Conservation (phyloP, 2,113 vertebrate species). For the Sapayoa aenigma region DNA sequence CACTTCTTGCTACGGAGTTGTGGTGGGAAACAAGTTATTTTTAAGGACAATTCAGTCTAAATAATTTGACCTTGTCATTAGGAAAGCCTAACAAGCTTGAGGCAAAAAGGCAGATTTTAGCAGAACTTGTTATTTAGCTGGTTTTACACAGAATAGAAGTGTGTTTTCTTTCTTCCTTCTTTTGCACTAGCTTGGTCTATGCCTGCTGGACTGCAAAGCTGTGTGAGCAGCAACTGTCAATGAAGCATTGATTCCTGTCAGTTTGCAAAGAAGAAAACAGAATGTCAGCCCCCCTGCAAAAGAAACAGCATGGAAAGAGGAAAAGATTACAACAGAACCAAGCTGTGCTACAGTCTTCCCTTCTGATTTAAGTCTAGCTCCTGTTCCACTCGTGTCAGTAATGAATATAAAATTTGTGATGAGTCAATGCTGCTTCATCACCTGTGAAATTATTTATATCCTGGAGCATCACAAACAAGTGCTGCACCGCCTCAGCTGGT, state of each 20-base stretch:
- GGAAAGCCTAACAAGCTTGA: background rate
- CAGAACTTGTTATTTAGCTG: background rate
- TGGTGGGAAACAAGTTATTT: background rate
- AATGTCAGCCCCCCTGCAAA: background rate
- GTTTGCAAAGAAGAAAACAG: background rate
- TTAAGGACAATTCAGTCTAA: background rate
- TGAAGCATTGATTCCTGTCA: background rate
- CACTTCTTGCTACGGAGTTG: background rate
- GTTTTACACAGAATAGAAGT: background rate
- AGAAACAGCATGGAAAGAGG: background rate
- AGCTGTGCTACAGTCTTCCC: background rate
- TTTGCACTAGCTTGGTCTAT: background rate
- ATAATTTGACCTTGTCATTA: background rate
- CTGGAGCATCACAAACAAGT: background rate
- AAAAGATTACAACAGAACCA: background rate
- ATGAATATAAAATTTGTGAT: background rate
- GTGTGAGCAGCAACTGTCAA: background rate
- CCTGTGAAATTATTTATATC: background rate
- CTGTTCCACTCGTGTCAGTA: rapidly evolving
- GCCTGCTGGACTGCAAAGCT: background rate
- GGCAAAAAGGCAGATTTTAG: background rate
- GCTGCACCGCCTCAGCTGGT: background rate
- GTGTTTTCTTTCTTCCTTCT: background rate
- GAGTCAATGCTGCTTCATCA: background rate
- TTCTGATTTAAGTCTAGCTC: background rate